These are phyloP conservation scores for Tribolium madens DNA, from an alignment of 1,140 invertebrate species.

Conservation along the genomic window DNA sequence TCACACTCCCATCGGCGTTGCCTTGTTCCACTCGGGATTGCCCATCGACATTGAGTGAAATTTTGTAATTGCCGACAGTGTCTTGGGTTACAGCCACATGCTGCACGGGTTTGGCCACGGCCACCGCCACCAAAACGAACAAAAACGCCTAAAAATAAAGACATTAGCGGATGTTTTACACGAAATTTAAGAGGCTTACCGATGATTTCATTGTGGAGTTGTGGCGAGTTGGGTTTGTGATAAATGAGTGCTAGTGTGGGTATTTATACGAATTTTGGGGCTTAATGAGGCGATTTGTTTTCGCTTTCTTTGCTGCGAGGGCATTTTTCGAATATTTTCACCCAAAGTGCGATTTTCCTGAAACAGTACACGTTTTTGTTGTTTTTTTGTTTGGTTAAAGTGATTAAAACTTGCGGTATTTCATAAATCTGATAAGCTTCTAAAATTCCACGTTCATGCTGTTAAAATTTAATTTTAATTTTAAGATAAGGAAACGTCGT, in stretches of 20 bases:
- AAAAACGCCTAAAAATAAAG: slow-evolving; percentile 29
- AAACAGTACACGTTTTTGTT: no score
- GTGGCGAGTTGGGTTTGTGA: slow-evolving; percentile 2
- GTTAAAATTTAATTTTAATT: neutral
- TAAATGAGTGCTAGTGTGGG: neutral
- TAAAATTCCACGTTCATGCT: neutral
- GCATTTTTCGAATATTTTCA: slow-evolving; percentile 8
- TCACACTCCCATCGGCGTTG: slow-evolving; percentile 48
- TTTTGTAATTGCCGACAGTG: slow-evolving; percentile 53
- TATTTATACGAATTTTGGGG: neutral
- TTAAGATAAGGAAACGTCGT: neutral
- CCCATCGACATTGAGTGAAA: slow-evolving; percentile 42
- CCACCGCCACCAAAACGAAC: neutral
- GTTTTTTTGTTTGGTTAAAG: neutral
- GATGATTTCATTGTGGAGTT: slow-evolving; percentile 9
- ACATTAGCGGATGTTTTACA: slow-evolving; percentile 7
- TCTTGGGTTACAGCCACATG: slow-evolving; percentile 51
- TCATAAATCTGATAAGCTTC: neutral
- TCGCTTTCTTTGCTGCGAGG: neutral
- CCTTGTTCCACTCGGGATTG: slow-evolving; percentile 48
- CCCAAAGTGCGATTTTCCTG: neutral
- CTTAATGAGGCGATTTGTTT: neutral
- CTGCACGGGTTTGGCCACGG: slow-evolving; percentile 2
- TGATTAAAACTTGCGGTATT: neutral
- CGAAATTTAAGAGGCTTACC: slow-evolving; percentile 23